phyloP scores from a whole-genome alignment of 2,797 vertebrate genomes.

The Synaphobranchus kaupii region DNA sequence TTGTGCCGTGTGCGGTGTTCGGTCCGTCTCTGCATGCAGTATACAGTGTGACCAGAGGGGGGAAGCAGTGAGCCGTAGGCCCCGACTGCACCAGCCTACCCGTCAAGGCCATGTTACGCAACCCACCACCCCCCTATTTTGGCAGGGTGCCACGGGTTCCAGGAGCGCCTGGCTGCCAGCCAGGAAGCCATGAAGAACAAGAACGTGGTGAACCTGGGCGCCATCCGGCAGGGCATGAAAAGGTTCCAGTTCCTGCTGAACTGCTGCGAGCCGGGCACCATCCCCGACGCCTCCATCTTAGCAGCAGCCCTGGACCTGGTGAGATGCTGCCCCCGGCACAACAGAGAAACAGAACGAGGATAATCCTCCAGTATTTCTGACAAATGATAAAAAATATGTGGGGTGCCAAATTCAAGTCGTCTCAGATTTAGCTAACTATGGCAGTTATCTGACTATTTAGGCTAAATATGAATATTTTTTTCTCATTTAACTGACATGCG shows the following conservation, averaged over 20 bases:
- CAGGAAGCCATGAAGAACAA: slow-evolving; percentile 95
- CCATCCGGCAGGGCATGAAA: slow-evolving; percentile 98
- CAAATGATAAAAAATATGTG: background rate
- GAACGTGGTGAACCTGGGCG: slow-evolving; percentile 94
- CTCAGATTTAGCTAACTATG: too few species aligned
- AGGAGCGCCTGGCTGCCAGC: slow-evolving; percentile 87
- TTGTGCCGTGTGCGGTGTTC: background rate
- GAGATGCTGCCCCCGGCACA: slow-evolving; percentile 41
- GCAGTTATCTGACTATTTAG: too few species aligned
- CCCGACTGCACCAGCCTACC: background rate
- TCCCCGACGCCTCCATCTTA: slow-evolving; percentile 94
- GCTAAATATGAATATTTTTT: too few species aligned
- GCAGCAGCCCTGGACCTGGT: slow-evolving; percentile 96
- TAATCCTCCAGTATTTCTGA: background rate
- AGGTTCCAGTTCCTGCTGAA: slow-evolving; percentile 98
- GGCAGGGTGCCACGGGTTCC: slow-evolving; percentile 91
- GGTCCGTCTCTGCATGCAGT: background rate
- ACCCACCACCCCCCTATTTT: slow-evolving; percentile 2
- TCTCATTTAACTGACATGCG: too few species aligned
- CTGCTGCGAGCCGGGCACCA: slow-evolving; percentile 97
- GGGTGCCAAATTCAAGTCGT: too few species aligned
- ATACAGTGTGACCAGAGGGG: background rate
- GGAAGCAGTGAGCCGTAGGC: slow-evolving; percentile 6
- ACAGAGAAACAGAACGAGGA: background rate
- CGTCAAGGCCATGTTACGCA: background rate